Base-by-base conservation (phyloP, 1,140 invertebrate species). In the Araneus ventricosus region DNA sequence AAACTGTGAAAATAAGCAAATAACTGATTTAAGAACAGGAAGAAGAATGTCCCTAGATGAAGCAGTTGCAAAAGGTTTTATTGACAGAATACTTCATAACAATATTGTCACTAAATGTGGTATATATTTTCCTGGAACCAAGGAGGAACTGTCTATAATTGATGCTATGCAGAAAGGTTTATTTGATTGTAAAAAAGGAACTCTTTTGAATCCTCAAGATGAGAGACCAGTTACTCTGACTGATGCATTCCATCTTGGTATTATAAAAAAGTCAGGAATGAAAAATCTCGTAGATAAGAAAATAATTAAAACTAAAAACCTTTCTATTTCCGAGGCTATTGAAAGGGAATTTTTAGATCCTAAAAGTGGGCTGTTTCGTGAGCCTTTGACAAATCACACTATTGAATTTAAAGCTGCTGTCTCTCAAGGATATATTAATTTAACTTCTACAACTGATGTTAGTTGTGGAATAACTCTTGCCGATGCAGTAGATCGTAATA, bases 161-260 rank as follows among this genome's bases (percentile, higher is more conserved):
- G 98, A 99, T 96, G 98, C 98, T 4, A 98, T 99, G 93, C 97
- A 98, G 95, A 96, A 97, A 94, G 98, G 99, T 95, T 96, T 99
- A n/a, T 97, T 97, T 95, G 98, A 99, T 95, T 97, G 98, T 2
- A 97, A 98, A 95, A 97, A 97, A 94, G 97, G 97, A 82, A 96
- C 96, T 94, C 95, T 96, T 95, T 94, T 95, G 86, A 95, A 96
- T 94, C 95, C 96, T 63, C 24, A 39, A 41, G 94, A 95, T 96
- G 97, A 97, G 37, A 97, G 97, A 94, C 96, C 96, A 39, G 97
- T 98, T 88, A 97, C 97, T 75, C 96, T 98, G 86, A 97, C 97
- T 94, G 97, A 98, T 95, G 98, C 98, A 45, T 97, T 98, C 94
- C 96, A 97, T 90, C 94, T 95, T 91, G 96, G 96, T 67, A 94